Percentiles rank a stretch among this genome's conserved stretches.
Evolutionary conservation across 2,113 vertebrate genomes (phyloP).

Genomic region (Ornithorhynchus anatinus): DNA sequence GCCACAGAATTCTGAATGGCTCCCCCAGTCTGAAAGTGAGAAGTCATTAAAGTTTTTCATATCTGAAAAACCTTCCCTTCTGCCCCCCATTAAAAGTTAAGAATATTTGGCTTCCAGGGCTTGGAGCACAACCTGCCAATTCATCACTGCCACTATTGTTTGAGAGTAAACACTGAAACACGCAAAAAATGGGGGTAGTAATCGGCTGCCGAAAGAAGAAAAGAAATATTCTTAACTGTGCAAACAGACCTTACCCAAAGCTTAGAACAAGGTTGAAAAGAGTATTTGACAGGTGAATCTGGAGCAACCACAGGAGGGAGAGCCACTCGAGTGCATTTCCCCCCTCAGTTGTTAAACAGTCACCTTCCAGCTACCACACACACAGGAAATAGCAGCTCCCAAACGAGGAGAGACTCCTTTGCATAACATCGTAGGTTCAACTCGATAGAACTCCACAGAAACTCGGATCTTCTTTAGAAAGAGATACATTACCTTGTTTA

Average conservation of each 20-base stretch:
- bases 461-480: too few relatives aligned
- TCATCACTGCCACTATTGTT: not conserved
- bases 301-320: too few relatives aligned
- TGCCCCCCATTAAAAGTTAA: not conserved
- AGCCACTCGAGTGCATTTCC: too few relatives aligned
- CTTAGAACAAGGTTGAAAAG: conserved; percentile 61
- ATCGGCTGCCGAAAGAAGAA: conserved; percentile 46
- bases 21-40: not conserved
- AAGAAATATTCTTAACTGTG: conserved; percentile 40
- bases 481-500: too few relatives aligned
- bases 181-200: conserved; percentile 52
- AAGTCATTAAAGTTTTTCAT: conserved; percentile 2
- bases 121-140: conserved; percentile 27
- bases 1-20: not conserved
- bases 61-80: conserved; percentile 18
- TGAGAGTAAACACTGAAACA: conserved; percentile 47
- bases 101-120: not conserved
- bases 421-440: too few relatives aligned
- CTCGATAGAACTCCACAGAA: too few relatives aligned
- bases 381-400: too few relatives aligned
- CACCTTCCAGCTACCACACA: too few relatives aligned
- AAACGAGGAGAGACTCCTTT: too few relatives aligned
- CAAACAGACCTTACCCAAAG: conserved; percentile 57
- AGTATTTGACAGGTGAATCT: too few relatives aligned
- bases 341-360: too few relatives aligned